Evolutionary conservation across 2,113 vertebrate genomes (phyloP).

Genomic region (Scartelaos histophorus): DNA sequence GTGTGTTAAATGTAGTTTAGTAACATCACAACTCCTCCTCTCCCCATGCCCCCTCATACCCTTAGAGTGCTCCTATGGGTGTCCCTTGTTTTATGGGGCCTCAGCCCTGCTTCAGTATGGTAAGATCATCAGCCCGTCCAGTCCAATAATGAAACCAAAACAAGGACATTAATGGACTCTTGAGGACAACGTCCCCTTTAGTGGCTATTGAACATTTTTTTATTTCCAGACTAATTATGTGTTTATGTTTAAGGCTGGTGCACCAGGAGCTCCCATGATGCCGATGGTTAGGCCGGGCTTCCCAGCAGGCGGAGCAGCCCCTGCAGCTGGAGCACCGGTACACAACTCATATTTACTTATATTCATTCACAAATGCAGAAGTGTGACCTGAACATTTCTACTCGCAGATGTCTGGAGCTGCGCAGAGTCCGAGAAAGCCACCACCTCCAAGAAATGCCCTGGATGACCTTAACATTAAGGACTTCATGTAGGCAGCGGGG

Average conservation of each 20-base stretch:
- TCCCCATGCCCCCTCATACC: slow-evolving; percentile 57
- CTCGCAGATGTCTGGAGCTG: slow-evolving; percentile 76
- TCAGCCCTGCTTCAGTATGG: slow-evolving; percentile 86
- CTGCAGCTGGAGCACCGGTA: slow-evolving; percentile 82
- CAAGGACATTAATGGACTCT: slow-evolving; percentile 55
- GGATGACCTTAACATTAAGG: slow-evolving; percentile 99
- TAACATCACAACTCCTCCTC: slow-evolving; percentile 70
- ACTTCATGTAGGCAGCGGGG: slow-evolving; percentile 92
- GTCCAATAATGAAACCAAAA: slow-evolving; percentile 48
- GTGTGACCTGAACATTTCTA: background rate
- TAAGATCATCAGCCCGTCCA: slow-evolving; percentile 75
- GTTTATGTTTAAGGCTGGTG: slow-evolving; percentile 77
- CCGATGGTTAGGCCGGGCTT: slow-evolving; percentile 93
- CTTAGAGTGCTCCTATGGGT: slow-evolving; percentile 76
- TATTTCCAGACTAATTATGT: slow-evolving; percentile 40
- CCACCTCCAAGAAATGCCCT: slow-evolving; percentile 94
- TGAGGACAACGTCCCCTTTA: slow-evolving; percentile 52
- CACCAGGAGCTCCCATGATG: slow-evolving; percentile 89
- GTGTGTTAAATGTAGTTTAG: slow-evolving; percentile 58
- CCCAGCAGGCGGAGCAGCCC: slow-evolving; percentile 73
- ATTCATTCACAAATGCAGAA: background rate
- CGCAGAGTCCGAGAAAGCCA: slow-evolving; percentile 97
- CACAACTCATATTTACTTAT: background rate
- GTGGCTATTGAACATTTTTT: slow-evolving; percentile 26
- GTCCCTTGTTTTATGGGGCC: slow-evolving; percentile 75